Conservation (phyloP, 2,797 vertebrate genomes). For the Paramormyrops hopkinsi region DNA sequence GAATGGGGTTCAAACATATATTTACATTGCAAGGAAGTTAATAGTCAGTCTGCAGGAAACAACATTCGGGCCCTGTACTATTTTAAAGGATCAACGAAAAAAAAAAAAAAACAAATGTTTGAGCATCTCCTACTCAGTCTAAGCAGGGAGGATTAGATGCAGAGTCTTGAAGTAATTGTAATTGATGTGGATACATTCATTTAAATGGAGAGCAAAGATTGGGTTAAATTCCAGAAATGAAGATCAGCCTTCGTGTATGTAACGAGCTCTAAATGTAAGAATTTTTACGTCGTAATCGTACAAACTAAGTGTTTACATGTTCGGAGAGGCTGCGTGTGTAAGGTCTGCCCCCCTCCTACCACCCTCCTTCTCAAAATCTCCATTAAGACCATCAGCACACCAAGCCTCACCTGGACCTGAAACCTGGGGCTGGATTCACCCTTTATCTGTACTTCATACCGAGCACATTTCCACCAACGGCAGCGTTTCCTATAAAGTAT, state of each 20-base stretch:
- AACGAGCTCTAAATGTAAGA: not conserved
- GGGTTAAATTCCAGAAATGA: not conserved
- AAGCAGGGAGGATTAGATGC: not conserved
- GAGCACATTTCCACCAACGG: slow-evolving; percentile 36
- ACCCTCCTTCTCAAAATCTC: not conserved
- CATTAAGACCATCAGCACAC: slow-evolving; percentile 25
- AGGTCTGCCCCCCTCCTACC: not conserved
- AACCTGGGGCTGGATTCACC: slow-evolving; percentile 34
- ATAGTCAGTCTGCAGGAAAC: slow-evolving; percentile 30
- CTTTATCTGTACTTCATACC: slow-evolving; percentile 41
- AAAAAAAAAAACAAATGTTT: not conserved
- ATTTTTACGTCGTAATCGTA: not conserved
- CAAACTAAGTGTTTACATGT: not conserved
- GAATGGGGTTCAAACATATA: slow-evolving; percentile 30
- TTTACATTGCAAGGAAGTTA: slow-evolving; percentile 32
- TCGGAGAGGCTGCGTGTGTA: not conserved
- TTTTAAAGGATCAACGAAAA: not conserved
- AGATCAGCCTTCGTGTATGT: not conserved
- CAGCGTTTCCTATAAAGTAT: slow-evolving; percentile 31
- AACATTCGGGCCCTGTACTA: slow-evolving; percentile 13
- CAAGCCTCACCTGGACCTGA: slow-evolving; percentile 42
- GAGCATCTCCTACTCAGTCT: not conserved
- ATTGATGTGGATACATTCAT: not conserved
- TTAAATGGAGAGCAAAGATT: not conserved
- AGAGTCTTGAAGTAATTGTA: not conserved